Conservation (phyloP, 2,888 invertebrate species). For the Eustalomyia histrio region DNA sequence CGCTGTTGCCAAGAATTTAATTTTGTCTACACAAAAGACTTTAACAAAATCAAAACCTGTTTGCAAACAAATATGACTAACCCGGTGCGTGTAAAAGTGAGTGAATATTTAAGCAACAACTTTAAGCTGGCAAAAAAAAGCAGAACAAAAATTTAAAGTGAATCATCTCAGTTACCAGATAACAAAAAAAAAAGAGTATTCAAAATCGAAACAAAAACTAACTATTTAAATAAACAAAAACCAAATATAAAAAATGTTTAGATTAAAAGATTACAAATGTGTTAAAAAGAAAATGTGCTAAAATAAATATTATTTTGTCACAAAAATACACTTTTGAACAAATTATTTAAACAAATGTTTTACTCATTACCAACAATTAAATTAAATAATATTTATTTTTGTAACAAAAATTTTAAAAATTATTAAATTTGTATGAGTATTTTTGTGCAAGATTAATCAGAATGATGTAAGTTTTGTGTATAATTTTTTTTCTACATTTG, state of each 20-base stretch:
- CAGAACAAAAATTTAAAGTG: neutral
- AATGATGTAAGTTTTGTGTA: no score
- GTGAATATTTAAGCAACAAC: slow-evolving; percentile 28
- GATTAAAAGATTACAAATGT: neutral
- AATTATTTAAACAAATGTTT: neutral
- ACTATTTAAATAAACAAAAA: neutral
- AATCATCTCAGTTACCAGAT: neutral
- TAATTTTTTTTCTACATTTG: no score
- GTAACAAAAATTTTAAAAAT: neutral
- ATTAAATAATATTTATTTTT: neutral
- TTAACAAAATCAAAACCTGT: slow-evolving; percentile 30
- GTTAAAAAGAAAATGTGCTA: neutral
- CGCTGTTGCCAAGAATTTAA: slow-evolving; percentile 11
- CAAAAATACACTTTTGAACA: neutral
- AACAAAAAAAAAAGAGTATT: neutral
- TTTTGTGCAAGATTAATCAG: no score
- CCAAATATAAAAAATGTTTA: neutral
- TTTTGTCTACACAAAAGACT: neutral
- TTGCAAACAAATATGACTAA: slow-evolving; percentile 43
- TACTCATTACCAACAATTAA: neutral
- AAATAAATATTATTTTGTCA: neutral
- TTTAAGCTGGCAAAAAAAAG: neutral
- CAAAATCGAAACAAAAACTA: neutral
- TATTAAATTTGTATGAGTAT: neutral
- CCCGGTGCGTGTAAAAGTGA: slow-evolving; percentile 38